A percentile compares a stretch with the other conserved stretches of the same genome.
Conservation (phyloP, 2,797 vertebrate genomes). For the Enteromius fasciolatus region DNA sequence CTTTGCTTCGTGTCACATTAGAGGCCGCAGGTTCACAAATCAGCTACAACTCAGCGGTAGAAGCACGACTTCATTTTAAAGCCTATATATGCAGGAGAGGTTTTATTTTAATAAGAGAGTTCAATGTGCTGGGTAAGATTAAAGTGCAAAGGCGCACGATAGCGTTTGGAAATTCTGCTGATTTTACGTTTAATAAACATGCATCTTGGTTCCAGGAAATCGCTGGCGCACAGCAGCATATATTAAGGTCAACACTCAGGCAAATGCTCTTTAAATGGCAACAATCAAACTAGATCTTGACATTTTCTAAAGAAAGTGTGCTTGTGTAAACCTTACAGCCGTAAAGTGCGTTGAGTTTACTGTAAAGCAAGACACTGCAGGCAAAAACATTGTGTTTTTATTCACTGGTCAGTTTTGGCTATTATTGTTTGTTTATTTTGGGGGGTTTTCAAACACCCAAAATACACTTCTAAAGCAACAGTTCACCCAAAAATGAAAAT, state of each 20-base stretch:
- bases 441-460: background rate
- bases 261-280: slow-evolving; percentile 25
- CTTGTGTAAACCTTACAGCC: background rate
- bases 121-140: slow-evolving; percentile 5
- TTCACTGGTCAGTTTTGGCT: background rate
- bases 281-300: slow-evolving; percentile 15
- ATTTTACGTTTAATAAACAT: slow-evolving; percentile 24
- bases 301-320: background rate
- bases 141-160: slow-evolving; percentile 2
- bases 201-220: slow-evolving; percentile 25
- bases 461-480: background rate
- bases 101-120: slow-evolving; percentile 19
- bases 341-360: background rate
- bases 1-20: slow-evolving; percentile 15
- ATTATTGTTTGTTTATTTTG: too few species aligned
- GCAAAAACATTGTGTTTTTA: background rate
- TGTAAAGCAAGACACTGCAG: background rate
- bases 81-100: background rate
- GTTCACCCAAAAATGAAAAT: too few species aligned
- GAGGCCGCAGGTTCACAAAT: background rate
- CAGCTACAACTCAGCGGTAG: background rate
- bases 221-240: background rate
- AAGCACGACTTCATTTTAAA: slow-evolving; percentile 16
- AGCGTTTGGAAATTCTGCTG: background rate
- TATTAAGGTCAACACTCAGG: slow-evolving; percentile 8